These are phyloP conservation scores for Drosophila murphyi DNA, from an alignment of 1,140 invertebrate species.

Conservation along the genomic window DNA sequence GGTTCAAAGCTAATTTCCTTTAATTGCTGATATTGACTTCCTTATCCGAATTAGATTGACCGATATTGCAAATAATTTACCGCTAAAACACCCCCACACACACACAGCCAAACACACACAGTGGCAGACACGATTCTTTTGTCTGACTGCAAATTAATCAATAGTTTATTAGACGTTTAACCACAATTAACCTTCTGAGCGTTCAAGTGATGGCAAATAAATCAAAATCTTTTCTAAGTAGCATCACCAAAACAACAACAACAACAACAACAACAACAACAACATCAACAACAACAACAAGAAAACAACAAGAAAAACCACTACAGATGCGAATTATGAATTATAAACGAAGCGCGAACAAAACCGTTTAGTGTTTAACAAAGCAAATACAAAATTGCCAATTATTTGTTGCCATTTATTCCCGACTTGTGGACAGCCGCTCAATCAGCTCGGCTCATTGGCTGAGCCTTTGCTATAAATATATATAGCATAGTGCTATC, in stretches of 20 bases:
- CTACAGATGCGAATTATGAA: slow-evolving; percentile 61
- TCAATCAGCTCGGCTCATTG: slow-evolving; percentile 25
- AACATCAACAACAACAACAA: slow-evolving; percentile 18
- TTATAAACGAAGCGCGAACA: slow-evolving; percentile 66
- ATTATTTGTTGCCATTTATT: slow-evolving; percentile 55
- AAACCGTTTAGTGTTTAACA: slow-evolving; percentile 64
- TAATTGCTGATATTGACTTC: slow-evolving; percentile 59
- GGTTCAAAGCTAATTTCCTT: slow-evolving; percentile 11
- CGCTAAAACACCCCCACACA: neutral
- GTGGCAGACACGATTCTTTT: neutral
- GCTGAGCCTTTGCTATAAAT: slow-evolving; percentile 38
- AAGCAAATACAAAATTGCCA: slow-evolving; percentile 52
- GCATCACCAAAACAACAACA: slow-evolving; percentile 31
- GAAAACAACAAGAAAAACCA: neutral
- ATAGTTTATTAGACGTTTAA: slow-evolving; percentile 73
- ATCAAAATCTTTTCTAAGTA: slow-evolving; percentile 58
- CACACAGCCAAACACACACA: neutral
- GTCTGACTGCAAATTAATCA: slow-evolving; percentile 68
- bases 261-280: slow-evolving; percentile 21
- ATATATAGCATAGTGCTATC: slow-evolving; percentile 23
- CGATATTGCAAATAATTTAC: slow-evolving; percentile 45
- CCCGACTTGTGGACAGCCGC: slow-evolving; percentile 47
- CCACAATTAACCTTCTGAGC: slow-evolving; percentile 77
- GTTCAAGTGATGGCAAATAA: slow-evolving; percentile 73
- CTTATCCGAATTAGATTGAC: slow-evolving; percentile 58